Evolutionary conservation across 2,888 invertebrate genomes (phyloP), one percentile per base, ranked within the genome.

Genomic region (Andrena hattorfiana): DNA sequence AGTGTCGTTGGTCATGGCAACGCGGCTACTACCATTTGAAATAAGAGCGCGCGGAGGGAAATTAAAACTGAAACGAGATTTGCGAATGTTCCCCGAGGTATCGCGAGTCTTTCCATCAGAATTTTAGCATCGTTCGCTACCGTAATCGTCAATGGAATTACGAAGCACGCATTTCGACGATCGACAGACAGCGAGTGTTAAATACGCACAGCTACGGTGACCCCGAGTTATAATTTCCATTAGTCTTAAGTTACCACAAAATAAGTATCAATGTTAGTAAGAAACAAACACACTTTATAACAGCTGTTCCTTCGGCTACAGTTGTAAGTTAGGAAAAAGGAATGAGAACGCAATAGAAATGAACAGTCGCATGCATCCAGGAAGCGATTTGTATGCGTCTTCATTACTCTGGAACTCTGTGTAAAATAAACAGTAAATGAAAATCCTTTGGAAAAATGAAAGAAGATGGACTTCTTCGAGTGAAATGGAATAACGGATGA

Each of bases 331-430:
- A 66, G 13, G 7, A 60, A 60, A 60, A 77, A 66, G 1, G 66
- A 82, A 71, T 54, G 28, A 75, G 77, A 76, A 66, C 56, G 66
- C 64, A 77, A 68, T 56, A 30, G 49, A 86, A 71, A 74, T 75
- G 48, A 81, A 75, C 51, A 70, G 16, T 79, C 59, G 59, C 87
- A 87, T 87, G 87, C 87, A 86, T 73, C 67, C 54, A 78, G 70
- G 63, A 87, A 86, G 81, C 84, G 81, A 64, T 83, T 30, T 81
- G 62, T 69, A 73, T 51, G 66, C 68, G 67, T 81, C 67, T 77
- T 88, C 85, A 60, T 89, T 89, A 89, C 90, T 90, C 79, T 89
- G 89, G 90, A 92, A 90, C 89, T 89, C 85, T 80, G 62, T 59
- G 42, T 48, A 74, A 74, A 81, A 81, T 71, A 77, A 77, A 64